A percentile compares a stretch with the other conserved stretches of the same genome.
phyloP scores from a whole-genome alignment of 2,797 vertebrate genomes.

The Champsocephalus esox region DNA sequence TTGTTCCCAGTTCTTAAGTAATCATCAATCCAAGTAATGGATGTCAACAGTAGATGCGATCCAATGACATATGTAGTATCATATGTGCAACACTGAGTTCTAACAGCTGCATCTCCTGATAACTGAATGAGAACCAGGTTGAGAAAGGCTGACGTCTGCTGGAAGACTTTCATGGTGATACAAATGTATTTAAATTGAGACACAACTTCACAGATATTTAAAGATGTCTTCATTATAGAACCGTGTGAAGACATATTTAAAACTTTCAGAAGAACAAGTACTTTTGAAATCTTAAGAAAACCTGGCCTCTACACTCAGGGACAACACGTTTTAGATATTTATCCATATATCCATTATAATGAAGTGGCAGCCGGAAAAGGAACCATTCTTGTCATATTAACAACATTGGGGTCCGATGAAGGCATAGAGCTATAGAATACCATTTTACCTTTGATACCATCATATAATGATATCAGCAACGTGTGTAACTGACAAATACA shows the following conservation, averaged over 20 bases:
- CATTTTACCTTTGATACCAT: neutral
- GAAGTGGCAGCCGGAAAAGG: neutral
- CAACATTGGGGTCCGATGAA: neutral
- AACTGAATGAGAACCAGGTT: neutral
- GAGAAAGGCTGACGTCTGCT: neutral
- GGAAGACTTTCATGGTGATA: neutral
- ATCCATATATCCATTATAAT: neutral
- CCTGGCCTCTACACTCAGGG: neutral
- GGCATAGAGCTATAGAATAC: slow-evolving; percentile 10
- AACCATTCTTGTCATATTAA: neutral
- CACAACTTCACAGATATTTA: neutral
- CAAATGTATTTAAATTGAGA: neutral
- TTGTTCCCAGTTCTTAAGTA: neutral
- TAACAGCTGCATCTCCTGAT: slow-evolving; percentile 19
- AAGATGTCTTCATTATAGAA: neutral
- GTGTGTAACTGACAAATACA: neutral
- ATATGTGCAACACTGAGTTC: neutral
- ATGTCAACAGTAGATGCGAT: slow-evolving; percentile 21
- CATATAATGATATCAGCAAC: slow-evolving; percentile 4
- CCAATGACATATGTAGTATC: neutral
- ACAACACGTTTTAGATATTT: neutral
- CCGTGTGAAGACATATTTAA: neutral
- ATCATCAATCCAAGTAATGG: neutral
- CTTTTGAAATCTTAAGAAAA: neutral
- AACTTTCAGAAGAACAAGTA: slow-evolving; percentile 1